Evolutionary conservation across 2,113 vertebrate species (phyloP).

Genomic region (Acrocephalus arundinaceus): DNA sequence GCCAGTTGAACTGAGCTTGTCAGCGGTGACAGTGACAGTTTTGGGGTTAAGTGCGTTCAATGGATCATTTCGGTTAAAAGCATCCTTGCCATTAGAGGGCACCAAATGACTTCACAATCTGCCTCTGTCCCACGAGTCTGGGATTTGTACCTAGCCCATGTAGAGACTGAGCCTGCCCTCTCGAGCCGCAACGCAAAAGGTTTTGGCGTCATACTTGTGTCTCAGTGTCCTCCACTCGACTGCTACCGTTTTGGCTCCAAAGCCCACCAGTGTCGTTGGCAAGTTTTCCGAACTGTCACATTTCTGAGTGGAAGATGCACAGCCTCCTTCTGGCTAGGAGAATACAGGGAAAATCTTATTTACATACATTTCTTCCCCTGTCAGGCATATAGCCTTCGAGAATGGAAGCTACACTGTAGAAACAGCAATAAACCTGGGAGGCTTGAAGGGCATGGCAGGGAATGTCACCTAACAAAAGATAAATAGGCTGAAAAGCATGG

Average conservation of each 20-base stretch:
- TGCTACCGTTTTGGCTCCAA: background rate
- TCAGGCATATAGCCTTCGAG: background rate
- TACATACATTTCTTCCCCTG: background rate
- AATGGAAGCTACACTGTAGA: background rate
- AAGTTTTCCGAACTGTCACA: background rate
- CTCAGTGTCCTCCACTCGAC: background rate
- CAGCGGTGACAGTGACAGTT: rapidly evolving
- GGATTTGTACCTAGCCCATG: background rate
- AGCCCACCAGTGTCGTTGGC: background rate
- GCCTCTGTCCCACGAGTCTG: background rate
- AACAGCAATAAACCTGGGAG: constrained; percentile 14
- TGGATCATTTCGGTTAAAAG: background rate
- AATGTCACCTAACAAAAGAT: background rate
- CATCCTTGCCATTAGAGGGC: constrained; percentile 61
- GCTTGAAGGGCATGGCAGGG: background rate
- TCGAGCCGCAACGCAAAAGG: background rate
- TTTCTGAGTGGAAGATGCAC: background rate
- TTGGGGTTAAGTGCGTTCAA: background rate
- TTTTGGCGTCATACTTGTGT: background rate
- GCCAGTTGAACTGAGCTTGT: background rate
- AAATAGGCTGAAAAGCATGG: background rate
- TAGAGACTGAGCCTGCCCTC: background rate
- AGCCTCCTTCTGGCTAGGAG: background rate
- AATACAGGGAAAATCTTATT: background rate
- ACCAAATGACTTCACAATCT: constrained; percentile 47